Base-by-base conservation (phyloP, 2,113 vertebrate genomes). In the Serilophus lunatus region DNA sequence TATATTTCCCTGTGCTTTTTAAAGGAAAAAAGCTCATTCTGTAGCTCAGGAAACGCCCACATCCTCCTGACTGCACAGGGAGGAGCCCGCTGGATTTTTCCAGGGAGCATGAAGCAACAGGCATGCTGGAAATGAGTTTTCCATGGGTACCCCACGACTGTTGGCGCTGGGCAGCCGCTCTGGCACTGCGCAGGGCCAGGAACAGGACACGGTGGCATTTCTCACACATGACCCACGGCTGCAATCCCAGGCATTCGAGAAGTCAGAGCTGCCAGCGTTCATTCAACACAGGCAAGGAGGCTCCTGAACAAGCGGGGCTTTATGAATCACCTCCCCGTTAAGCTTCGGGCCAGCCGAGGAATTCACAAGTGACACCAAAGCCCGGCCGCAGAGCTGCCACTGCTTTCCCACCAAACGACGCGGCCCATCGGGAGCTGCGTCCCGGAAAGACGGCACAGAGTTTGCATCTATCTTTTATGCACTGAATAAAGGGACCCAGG, bases 31-130 rank as follows among this genome's bases (percentile, higher is more conserved):
- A 91, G 57, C 92, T 91, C 96, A 94, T 95, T 95, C 96, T 87
- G 77, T 50, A 91, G 91, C 87, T 96, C 93, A 87, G 94, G 95
- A 97, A 97, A 96, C 95, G n/a, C 92, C 95, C 93, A 96, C 96
- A 96, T 92, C 95, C 96, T 95, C 82, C 91, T 59, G 64, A 36
- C 88, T 81, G 42, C 5, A 2, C 92, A 96, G 94, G 96, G 94
- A 96, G 94, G 95, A 95, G 82, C 60, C 92, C 82, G 0, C 77
- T 92, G 93, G 96, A 96, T 96, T 96, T 96, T 97, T 97, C 96
- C 92, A 94, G 88, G 92, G 95, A 97, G 88, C 53, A 12, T 51
- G 92, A 82, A 94, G 95, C 93, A 96, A 96, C 93, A 96, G 93
- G 94, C 92, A 20, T 12, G 64, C 89, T 95, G 91, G 76, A 96